These are phyloP conservation scores for Choloepus didactylus DNA, from an alignment of 2,797 vertebrate genomes.

Conservation along the genomic window DNA sequence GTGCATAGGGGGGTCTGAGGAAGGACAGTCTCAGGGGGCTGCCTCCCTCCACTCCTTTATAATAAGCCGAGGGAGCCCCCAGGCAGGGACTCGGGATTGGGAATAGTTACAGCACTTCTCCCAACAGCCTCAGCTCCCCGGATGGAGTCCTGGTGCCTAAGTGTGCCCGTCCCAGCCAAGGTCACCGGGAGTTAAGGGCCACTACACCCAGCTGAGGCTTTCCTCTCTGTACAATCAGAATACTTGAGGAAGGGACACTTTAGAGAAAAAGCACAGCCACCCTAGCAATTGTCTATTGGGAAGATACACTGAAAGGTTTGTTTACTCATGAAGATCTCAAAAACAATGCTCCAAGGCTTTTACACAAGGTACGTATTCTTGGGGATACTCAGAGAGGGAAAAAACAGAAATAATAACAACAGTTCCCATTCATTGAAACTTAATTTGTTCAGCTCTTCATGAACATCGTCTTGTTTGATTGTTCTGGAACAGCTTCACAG, in stretches of 20 bases:
- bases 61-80: background rate
- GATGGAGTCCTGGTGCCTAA: background rate
- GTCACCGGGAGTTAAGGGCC: background rate
- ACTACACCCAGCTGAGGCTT: background rate
- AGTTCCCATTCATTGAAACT: background rate
- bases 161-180: accelerated
- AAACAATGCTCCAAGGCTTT: background rate
- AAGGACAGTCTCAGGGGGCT: background rate
- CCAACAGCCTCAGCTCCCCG: accelerated
- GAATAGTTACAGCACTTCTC: accelerated
- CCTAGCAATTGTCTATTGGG: too few species aligned
- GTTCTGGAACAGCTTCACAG: accelerated
- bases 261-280: background rate
- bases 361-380: background rate
- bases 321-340: background rate
- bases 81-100: background rate
- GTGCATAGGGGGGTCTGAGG: background rate
- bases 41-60: background rate
- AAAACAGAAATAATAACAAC: background rate
- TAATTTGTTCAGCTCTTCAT: background rate
- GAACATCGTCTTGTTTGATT: accelerated
- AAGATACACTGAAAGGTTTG: background rate
- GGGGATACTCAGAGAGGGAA: background rate
- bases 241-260: background rate
- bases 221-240: background rate